Percentiles rank a stretch among this genome's conserved stretches.
phyloP scores from a whole-genome alignment of 2,888 invertebrate genomes.

The Dendrolimus houi region DNA sequence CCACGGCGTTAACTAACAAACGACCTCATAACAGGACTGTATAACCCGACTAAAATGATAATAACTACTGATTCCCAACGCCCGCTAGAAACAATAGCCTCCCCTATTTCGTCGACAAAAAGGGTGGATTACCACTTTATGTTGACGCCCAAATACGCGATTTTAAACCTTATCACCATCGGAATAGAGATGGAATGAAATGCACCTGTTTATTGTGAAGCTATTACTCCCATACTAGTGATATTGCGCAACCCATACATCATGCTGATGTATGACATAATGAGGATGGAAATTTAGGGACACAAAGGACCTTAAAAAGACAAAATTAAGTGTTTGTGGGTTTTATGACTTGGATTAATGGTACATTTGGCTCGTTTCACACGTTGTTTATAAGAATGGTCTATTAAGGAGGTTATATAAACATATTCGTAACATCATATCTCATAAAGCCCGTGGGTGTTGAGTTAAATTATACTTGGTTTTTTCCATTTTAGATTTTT shows the following conservation, averaged over 20 bases:
- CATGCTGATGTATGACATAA: slow-evolving; percentile 39
- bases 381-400: not conserved
- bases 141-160: not conserved
- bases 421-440: too few relatives aligned
- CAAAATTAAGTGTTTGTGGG: slow-evolving; percentile 12
- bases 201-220: not conserved
- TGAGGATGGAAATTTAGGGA: slow-evolving; percentile 31
- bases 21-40: not conserved
- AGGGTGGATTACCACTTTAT: not conserved
- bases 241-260: slow-evolving; percentile 30
- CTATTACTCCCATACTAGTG: slow-evolving; percentile 7
- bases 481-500: too few relatives aligned
- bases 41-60: not conserved
- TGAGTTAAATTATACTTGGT: too few relatives aligned
- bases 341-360: not conserved
- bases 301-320: slow-evolving; percentile 16
- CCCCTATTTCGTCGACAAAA: not conserved
- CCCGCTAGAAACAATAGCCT: not conserved
- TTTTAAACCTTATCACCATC: not conserved
- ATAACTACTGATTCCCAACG: not conserved
- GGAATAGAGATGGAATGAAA: not conserved
- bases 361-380: not conserved
- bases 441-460: too few relatives aligned
- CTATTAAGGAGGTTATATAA: not conserved
- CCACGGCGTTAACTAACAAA: not conserved